Evolutionary conservation across 2,888 invertebrate species (phyloP).

Genomic region (Agriopis marginaria): DNA sequence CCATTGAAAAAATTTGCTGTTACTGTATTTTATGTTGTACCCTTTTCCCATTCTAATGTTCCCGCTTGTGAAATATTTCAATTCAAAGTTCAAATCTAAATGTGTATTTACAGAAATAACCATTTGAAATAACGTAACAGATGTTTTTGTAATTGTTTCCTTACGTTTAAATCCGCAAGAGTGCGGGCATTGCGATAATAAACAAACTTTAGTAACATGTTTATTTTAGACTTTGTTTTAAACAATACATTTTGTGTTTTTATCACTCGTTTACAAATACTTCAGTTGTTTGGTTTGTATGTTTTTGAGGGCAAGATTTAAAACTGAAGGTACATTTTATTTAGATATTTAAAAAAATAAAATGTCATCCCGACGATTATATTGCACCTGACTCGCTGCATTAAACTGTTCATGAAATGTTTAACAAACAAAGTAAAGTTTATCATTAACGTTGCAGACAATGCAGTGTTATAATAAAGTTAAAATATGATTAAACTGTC

Average conservation of each 20-base stretch:
- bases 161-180: constrained; percentile 44
- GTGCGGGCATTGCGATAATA: constrained; percentile 53
- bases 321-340: neutral
- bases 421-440: too few relatives aligned
- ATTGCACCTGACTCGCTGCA: neutral
- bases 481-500: too few relatives aligned
- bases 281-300: neutral
- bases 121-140: constrained; percentile 34
- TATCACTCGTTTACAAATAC: neutral
- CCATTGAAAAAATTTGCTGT: neutral
- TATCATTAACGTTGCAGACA: too few relatives aligned
- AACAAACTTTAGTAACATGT: constrained; percentile 21
- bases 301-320: neutral
- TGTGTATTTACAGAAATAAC: constrained; percentile 26
- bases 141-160: constrained; percentile 37
- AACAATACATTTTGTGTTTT: constrained; percentile 18
- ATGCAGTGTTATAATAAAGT: too few relatives aligned
- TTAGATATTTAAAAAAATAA: too few relatives aligned
- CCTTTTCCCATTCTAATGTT: constrained; percentile 21
- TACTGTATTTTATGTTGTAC: constrained; percentile 23
- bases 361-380: too few relatives aligned
- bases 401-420: neutral
- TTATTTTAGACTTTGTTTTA: constrained; percentile 22
- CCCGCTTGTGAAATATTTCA: constrained; percentile 27
- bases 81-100: constrained; percentile 15